Percentiles rank a stretch among this genome's conserved stretches.
Conservation (phyloP, 2,113 vertebrate genomes). For the Mola mola region DNA sequence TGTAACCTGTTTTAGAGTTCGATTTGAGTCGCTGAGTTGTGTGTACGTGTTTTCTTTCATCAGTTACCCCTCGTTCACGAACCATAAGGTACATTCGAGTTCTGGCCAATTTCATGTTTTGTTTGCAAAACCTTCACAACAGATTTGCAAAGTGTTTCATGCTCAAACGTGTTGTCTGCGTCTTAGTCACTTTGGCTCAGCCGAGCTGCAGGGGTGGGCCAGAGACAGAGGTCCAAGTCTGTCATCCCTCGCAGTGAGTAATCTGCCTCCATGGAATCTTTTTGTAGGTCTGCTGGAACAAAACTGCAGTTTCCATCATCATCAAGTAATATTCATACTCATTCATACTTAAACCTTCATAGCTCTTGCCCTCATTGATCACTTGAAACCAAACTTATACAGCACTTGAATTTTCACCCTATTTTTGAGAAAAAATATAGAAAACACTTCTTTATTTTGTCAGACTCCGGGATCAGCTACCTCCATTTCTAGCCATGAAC, state of each 20-base stretch:
- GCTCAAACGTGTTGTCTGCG: slow-evolving; percentile 3
- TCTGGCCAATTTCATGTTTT: background rate
- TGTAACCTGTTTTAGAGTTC: background rate
- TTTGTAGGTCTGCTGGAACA: no score
- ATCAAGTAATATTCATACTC: no score
- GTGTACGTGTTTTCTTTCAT: slow-evolving; percentile 43
- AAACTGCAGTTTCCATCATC: no score
- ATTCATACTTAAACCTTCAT: no score
- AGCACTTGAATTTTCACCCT: no score
- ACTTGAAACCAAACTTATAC: no score
- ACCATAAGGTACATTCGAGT: slow-evolving; percentile 73
- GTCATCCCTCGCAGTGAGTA: slow-evolving; percentile 63
- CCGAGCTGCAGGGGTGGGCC: slow-evolving; percentile 65
- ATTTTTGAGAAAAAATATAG: no score
- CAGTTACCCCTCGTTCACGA: slow-evolving; percentile 84
- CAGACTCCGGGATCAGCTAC: slow-evolving; percentile 77
- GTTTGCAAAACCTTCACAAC: background rate
- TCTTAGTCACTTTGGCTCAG: slow-evolving; percentile 59
- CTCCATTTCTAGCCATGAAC: slow-evolving; percentile 67
- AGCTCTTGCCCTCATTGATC: no score
- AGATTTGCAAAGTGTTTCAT: no score
- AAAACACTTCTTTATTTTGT: slow-evolving; percentile 13
- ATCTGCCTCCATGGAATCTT: background rate
- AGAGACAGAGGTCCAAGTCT: slow-evolving; percentile 56
- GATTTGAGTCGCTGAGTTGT: background rate